These are phyloP conservation scores for Paramisgurnus dabryanus DNA, from an alignment of 2,113 vertebrate species.

Conservation along the genomic window DNA sequence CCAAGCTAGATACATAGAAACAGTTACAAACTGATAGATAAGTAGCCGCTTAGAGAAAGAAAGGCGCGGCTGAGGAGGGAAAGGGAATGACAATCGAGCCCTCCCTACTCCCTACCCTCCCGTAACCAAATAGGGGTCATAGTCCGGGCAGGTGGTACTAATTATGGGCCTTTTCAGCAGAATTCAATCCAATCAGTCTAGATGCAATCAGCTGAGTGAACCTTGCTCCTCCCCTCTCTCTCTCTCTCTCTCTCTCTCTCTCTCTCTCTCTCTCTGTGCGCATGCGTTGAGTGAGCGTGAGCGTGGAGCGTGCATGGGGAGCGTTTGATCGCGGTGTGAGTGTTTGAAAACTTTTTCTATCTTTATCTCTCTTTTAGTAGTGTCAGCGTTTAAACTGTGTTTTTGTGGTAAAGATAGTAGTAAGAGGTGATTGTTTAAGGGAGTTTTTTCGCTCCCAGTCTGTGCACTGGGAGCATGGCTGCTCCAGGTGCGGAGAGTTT, in stretches of 20 bases:
- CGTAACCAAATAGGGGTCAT: conserved; percentile 38
- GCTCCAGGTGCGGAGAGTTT: no score
- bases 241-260: conserved; percentile 20
- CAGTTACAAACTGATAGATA: neutral
- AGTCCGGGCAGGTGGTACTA: conserved; percentile 50
- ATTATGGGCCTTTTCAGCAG: conserved; percentile 41
- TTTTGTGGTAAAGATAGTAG: no score
- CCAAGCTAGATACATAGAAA: neutral
- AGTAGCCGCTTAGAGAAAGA: neutral
- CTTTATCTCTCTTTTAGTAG: no score
- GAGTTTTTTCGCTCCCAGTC: no score
- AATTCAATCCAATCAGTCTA: conserved; percentile 50
- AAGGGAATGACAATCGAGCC: neutral
- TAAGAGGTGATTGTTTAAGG: no score
- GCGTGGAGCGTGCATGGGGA: no score
- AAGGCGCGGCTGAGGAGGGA: neutral
- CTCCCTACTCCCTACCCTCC: neutral
- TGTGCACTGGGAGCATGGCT: no score
- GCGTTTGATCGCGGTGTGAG: no score
- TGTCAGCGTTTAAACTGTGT: no score
- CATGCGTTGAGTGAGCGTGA: no score
- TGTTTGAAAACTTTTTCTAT: no score
- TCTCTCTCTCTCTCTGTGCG: neutral
- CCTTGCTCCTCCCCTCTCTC: neutral
- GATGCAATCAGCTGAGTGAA: conserved; percentile 50